Base-by-base conservation (phyloP, 2,113 vertebrate genomes). In the Labeo rohita region DNA sequence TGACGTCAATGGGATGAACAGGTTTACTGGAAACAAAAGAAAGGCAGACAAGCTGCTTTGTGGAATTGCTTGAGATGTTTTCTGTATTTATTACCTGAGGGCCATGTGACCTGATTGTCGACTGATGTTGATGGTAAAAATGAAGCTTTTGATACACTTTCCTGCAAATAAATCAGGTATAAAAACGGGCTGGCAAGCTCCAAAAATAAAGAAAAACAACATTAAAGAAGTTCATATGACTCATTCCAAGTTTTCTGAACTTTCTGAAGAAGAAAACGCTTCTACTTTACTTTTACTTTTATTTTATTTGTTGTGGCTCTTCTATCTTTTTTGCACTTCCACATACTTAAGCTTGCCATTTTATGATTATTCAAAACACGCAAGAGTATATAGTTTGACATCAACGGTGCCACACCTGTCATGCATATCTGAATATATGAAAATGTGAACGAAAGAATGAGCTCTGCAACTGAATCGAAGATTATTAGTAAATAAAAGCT, bases 1-100 rank as follows among this genome's bases (percentile, higher is more conserved):
- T 80, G 79, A 66, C 79, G 8, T 65, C 59, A 49, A 70, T 34
- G 61, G 47, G 45, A 66, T 18, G 15, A 34, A 36, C 23, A 70
- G 63, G 8, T 82, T 50, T 70, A 52, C 47, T 52, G 80, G 47
- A 70, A 50, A 82, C 56, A 47, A 49, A 45, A 82, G 47, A 49
- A 52, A 70, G 63, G 80, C 23, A 36, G 47, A 50, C 45, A 65
- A 70, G 45, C 80, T 68, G 28, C 15, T 49, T 50, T 36, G 4
- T 68, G 45, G 45, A 68, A 68, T 3, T 16, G 63, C 15, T 36
- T 52, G 23, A 66, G 15, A 36, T 68, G 11, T 70, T 54, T 72
- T 61, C n/a, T n/a, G 16, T 84, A 13, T 52, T 39, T 45, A 63
- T 80, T 63, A 47, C 56, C 16, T 61, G 1, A 63, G 70, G 54